A percentile compares a stretch with the other conserved stretches of the same genome.
Evolutionary conservation across 2,888 invertebrate genomes (phyloP).

Genomic region (Gerris lacustris): DNA sequence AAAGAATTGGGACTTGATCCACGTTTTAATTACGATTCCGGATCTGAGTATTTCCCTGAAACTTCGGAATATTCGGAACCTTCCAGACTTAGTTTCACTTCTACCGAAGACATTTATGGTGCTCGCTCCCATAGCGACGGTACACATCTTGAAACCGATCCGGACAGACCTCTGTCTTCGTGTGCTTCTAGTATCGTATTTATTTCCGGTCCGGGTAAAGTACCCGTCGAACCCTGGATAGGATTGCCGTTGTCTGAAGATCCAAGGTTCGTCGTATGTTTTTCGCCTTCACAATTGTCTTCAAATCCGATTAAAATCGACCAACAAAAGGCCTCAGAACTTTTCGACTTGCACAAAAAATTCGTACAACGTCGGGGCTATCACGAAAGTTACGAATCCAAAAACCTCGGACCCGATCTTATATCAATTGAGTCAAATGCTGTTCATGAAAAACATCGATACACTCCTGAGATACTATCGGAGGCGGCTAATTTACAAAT

Average conservation of each 20-base stretch:
- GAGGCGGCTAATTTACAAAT: slow-evolving; percentile 30
- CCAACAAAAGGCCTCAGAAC: slow-evolving; percentile 44
- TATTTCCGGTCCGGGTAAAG: slow-evolving; percentile 8
- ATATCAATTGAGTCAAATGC: slow-evolving; percentile 11
- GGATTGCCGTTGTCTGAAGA: slow-evolving; percentile 32
- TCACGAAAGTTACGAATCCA: slow-evolving; percentile 27
- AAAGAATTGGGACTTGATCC: slow-evolving; percentile 19
- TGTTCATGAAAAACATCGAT: slow-evolving; percentile 14
- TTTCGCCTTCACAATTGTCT: slow-evolving; percentile 55
- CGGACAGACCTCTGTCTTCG: slow-evolving; percentile 9
- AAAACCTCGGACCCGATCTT: slow-evolving; percentile 13
- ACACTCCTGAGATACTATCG: slow-evolving; percentile 28
- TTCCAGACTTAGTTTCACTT: slow-evolving; percentile 10
- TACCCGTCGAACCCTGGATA: slow-evolving; percentile 30
- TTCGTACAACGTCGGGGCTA: slow-evolving; percentile 42
- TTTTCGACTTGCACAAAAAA: slow-evolving; percentile 57
- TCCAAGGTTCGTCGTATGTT: slow-evolving; percentile 20
- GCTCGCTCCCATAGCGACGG: background rate
- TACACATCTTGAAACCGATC: background rate
- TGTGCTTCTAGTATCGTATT: slow-evolving; percentile 12
- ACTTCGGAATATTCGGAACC: slow-evolving; percentile 19
- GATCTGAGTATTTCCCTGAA: slow-evolving; percentile 20
- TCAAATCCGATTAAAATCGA: slow-evolving; percentile 35
- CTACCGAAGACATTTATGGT: slow-evolving; percentile 7
- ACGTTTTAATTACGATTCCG: slow-evolving; percentile 15